Conservation (phyloP, 2,888 invertebrate species). For the Diaperis boleti region DNA sequence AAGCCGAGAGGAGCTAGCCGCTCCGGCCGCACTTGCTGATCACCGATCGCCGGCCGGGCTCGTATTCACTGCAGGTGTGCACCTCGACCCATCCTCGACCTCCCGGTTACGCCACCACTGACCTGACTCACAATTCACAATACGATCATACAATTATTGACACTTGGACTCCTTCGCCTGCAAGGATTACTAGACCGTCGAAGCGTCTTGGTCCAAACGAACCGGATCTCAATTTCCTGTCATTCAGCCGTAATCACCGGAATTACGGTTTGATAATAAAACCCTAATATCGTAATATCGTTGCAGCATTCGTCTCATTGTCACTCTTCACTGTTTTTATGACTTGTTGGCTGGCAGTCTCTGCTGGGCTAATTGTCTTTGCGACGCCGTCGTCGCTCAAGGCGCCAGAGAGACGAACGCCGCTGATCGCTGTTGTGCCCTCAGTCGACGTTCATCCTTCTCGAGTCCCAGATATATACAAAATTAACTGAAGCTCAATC, state of each 20-base stretch:
- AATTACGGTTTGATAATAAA: constrained; percentile 44
- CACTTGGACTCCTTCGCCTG: too few relatives aligned
- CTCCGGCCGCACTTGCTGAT: too few relatives aligned
- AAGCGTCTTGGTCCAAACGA: constrained; percentile 13
- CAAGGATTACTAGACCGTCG: too few relatives aligned
- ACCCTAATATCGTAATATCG: constrained; percentile 34
- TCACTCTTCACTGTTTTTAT: constrained; percentile 38
- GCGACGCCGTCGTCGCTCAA: constrained; percentile 39
- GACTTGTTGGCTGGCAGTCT: constrained; percentile 35
- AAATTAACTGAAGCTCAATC: constrained; percentile 64
- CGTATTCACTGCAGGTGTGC: constrained; percentile 37
- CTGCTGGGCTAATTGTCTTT: constrained; percentile 27
- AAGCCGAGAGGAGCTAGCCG: constrained; percentile 24
- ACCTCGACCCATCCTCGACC: neutral
- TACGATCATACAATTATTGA: too few relatives aligned
- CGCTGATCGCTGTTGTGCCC: constrained; percentile 48
- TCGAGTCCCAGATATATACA: constrained; percentile 65
- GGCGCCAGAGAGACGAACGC: constrained; percentile 50
- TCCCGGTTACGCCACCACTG: constrained; percentile 5
- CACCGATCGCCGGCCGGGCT: constrained; percentile 33
- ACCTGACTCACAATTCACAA: constrained; percentile 4
- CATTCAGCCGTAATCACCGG: constrained; percentile 34
- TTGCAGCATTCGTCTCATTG: constrained; percentile 20
- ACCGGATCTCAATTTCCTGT: constrained; percentile 31
- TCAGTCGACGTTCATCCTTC: constrained; percentile 37